Evolutionary conservation across 2,113 vertebrate genomes (phyloP).

Genomic region (Oenanthe oenanthe): DNA sequence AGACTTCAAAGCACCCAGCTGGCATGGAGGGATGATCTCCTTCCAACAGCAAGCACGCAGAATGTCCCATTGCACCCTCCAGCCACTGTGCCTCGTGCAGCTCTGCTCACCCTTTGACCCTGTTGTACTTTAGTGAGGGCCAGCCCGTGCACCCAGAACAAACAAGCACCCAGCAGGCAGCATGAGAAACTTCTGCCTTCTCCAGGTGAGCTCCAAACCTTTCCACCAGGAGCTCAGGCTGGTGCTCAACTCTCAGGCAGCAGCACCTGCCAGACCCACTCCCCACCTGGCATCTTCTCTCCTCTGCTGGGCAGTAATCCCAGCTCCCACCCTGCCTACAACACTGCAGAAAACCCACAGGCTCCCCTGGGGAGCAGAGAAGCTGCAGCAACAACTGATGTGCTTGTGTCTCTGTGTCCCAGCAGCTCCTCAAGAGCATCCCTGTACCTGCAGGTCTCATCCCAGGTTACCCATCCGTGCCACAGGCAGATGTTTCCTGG

Average conservation of each 20-base stretch:
- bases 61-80: not conserved
- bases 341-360: not conserved
- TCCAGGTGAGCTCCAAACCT: not conserved
- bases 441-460: not conserved
- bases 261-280: not conserved
- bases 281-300: not conserved
- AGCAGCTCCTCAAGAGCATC: not conserved
- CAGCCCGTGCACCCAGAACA: not conserved
- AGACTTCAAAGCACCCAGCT: not conserved
- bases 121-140: fast-evolving
- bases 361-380: not conserved
- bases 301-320: fast-evolving
- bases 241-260: not conserved
- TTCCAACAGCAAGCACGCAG: not conserved
- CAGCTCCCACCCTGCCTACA: fast-evolving
- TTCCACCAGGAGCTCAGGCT: not conserved
- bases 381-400: not conserved
- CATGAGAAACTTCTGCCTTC: not conserved
- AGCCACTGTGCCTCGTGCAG: not conserved
- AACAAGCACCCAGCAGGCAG: not conserved
- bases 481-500: not conserved
- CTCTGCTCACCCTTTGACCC: not conserved
- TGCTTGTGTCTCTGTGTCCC: not conserved
- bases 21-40: not conserved
- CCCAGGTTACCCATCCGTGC: not conserved